Evolutionary conservation across 2,888 invertebrate genomes (phyloP), one percentile per base, ranked within the genome.

Genomic region (Zootermopsis nevadensis): DNA sequence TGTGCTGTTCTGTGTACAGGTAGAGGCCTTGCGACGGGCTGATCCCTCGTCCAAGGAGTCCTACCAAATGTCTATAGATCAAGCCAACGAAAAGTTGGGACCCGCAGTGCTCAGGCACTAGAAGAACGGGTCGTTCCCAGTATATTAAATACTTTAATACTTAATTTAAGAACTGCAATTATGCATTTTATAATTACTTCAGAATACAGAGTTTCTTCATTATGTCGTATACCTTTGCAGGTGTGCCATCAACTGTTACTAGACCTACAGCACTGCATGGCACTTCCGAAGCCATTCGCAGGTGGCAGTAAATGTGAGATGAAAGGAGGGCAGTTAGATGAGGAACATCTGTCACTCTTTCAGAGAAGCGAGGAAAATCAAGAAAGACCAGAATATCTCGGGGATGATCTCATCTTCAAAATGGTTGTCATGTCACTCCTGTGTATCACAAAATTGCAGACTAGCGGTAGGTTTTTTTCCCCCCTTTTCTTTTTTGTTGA

Each of bases 341-440:
- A 66, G 42, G 81, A 82, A 42, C 91, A 91, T 85, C 84, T 85
- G 82, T 83, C 85, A 24, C 85, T 86, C 76, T 86, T 86, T 27
- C 91, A 91, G 83, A 24, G 15, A 19, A 77, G 67, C 24, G 90
- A 91, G 86, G 90, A 91, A 84, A 91, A 92, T 87, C 89, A 88
- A 82, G 87, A 89, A 72, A 90, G 91, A 87, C 93, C 94, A 35
- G 91, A 92, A 83, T 91, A 91, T 86, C 89, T 95, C 83, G 93
- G 91, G 86, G 91, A 93, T 74, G 94, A 94, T 85, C 93, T 95
- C 87, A 91, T 97, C 82, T 96, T 96, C 87, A 97, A 96, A 90
- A 94, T 97, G 83, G 93, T 95, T 19, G 93, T 94, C 81, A 95
- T 97, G 87, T 94, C 95, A 86, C 91, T 98, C 83, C 94, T 97